These are phyloP conservation scores for Potamarius usumacintae DNA, from an alignment of 2,113 vertebrate species.

Conservation along the genomic window DNA sequence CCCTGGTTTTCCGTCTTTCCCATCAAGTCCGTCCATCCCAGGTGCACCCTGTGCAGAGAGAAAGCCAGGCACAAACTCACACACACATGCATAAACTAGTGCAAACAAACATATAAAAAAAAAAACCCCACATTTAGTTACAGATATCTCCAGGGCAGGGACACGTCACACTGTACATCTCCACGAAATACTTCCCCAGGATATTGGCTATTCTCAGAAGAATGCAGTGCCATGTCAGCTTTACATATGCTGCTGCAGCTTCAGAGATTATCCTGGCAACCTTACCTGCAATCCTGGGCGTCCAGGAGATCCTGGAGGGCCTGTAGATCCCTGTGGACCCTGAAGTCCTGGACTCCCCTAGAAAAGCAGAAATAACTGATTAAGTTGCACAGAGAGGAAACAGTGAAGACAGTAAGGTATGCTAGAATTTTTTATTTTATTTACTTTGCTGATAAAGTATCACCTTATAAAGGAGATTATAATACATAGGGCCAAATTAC, in stretches of 20 bases:
- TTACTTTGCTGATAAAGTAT: not conserved
- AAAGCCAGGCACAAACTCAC: not conserved
- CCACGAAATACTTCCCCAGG: slow-evolving; percentile 22
- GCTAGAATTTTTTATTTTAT: not conserved
- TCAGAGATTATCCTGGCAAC: not conserved
- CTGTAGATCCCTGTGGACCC: slow-evolving; percentile 77
- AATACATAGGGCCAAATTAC: too few species aligned
- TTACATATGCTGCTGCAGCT: not conserved
- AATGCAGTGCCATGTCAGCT: slow-evolving; percentile 13
- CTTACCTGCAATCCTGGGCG: slow-evolving; percentile 79
- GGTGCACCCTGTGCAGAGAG: slow-evolving; percentile 78
- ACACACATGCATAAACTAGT: not conserved
- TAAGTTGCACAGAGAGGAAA: not conserved
- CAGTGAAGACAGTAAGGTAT: not conserved
- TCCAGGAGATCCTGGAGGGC: slow-evolving; percentile 80
- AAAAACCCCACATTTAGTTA: slow-evolving; percentile 55
- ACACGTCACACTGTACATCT: not conserved
- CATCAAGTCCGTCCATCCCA: slow-evolving; percentile 88
- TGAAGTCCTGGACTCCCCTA: slow-evolving; percentile 85
- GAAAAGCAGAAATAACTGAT: slow-evolving; percentile 3
- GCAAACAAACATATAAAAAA: not conserved
- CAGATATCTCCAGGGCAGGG: not conserved
- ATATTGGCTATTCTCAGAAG: slow-evolving; percentile 2
- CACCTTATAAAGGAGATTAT: not conserved
- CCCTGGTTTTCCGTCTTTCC: slow-evolving; percentile 91